Conservation (phyloP, 1,140 invertebrate genomes). For the Leptinotarsa texana region DNA sequence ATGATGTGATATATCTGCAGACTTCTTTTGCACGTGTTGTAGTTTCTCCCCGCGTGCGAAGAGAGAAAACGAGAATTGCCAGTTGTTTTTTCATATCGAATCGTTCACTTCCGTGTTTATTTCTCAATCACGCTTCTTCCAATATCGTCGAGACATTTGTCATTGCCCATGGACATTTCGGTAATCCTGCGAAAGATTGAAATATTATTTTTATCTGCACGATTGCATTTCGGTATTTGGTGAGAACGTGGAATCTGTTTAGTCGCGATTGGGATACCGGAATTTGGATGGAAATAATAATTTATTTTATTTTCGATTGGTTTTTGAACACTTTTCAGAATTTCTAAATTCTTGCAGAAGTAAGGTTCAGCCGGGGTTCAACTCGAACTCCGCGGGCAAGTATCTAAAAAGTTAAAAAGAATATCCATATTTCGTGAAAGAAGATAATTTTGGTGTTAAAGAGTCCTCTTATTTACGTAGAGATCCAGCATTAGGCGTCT, state of each 20-base stretch:
- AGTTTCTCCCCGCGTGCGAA: not conserved
- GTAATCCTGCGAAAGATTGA: not conserved
- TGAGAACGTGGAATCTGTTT: not conserved
- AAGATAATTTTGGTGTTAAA: no score
- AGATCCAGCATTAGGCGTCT: no score
- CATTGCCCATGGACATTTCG: conserved; percentile 10
- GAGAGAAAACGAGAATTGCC: conserved; percentile 15
- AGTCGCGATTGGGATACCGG: not conserved
- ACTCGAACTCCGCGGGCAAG: no score
- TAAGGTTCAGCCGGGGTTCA: no score
- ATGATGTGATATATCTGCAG: conserved; percentile 18
- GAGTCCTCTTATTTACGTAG: no score
- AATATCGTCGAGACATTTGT: conserved; percentile 13
- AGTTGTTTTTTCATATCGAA: conserved; percentile 15
- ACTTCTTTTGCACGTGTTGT: conserved; percentile 18
- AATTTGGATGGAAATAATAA: not conserved
- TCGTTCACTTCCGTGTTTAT: conserved; percentile 16
- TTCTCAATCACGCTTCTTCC: conserved; percentile 12
- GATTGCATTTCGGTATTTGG: not conserved
- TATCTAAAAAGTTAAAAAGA: no score
- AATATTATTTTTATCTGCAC: not conserved
- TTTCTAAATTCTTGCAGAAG: no score
- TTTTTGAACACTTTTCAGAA: no score
- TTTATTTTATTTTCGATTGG: no score
- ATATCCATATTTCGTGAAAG: no score